These are phyloP conservation scores for Sterna hirundo DNA, from an alignment of 2,113 vertebrate genomes.

Conservation along the genomic window DNA sequence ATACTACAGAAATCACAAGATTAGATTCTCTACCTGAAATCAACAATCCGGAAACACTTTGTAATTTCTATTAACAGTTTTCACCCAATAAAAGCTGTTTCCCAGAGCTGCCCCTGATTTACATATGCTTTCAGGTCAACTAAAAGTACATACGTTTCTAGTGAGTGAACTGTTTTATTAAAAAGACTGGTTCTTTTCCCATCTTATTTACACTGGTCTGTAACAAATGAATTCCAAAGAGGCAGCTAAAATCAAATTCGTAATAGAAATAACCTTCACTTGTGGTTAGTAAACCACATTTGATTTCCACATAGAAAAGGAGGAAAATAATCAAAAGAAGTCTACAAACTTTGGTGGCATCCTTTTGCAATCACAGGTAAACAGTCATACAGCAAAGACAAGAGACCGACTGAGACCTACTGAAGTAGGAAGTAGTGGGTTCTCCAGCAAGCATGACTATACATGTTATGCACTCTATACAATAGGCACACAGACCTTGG, in stretches of 20 bases:
- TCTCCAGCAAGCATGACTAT: not conserved
- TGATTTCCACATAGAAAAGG: not conserved
- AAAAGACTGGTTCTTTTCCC: not conserved
- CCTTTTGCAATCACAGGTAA: not conserved
- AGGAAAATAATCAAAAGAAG: not conserved
- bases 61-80: not conserved
- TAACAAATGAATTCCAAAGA: not conserved
- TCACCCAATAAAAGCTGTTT: not conserved
- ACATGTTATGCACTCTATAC: not conserved
- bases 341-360: not conserved
- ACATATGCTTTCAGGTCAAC: not conserved
- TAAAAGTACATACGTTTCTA: not conserved
- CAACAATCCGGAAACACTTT: not conserved
- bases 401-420: not conserved
- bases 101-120: not conserved
- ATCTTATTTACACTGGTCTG: not conserved
- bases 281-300: not conserved
- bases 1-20: not conserved
- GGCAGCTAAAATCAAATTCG: not conserved
- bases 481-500: fast-evolving
- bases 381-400: not conserved
- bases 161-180: not conserved
- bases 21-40: not conserved
- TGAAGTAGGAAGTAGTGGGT: not conserved
- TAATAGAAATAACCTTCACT: not conserved